Percentiles rank a stretch among this genome's conserved stretches.
Conservation (phyloP, 2,888 invertebrate species). For the Coecobrya sp. region DNA sequence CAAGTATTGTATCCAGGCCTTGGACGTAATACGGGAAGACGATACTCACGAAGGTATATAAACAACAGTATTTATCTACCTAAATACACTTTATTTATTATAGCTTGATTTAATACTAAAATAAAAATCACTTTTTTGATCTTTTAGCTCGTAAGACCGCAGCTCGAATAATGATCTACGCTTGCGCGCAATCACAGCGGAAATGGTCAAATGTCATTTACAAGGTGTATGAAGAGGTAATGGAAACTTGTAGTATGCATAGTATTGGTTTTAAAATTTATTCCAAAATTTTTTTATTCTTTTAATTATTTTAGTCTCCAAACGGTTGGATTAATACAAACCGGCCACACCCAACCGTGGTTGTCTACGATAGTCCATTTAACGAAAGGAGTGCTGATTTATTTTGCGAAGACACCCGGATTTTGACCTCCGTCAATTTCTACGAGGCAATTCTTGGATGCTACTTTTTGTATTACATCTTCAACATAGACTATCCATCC, state of each 20-base stretch:
- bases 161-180: slow-evolving; percentile 39
- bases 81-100: too few species aligned
- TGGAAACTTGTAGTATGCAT: too few species aligned
- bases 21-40: slow-evolving; percentile 25
- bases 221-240: slow-evolving; percentile 25
- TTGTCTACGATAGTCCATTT: neutral
- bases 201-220: slow-evolving; percentile 42
- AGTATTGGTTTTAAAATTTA: too few species aligned
- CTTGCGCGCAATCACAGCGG: slow-evolving; percentile 36
- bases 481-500: slow-evolving; percentile 44
- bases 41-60: neutral
- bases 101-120: too few species aligned
- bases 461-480: slow-evolving; percentile 64
- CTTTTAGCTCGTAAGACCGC: slow-evolving; percentile 25
- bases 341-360: slow-evolving; percentile 43
- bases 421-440: neutral
- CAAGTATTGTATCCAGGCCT: neutral
- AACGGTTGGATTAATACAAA: neutral
- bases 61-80: too few species aligned
- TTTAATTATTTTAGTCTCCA: neutral
- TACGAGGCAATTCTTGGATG: slow-evolving; percentile 52
- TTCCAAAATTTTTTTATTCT: neutral
- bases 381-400: neutral
- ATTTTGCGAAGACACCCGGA: slow-evolving; percentile 23
- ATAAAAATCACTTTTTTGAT: too few species aligned